Base-by-base conservation (phyloP, 2,888 invertebrate genomes). In the Thymelicus lineola region DNA sequence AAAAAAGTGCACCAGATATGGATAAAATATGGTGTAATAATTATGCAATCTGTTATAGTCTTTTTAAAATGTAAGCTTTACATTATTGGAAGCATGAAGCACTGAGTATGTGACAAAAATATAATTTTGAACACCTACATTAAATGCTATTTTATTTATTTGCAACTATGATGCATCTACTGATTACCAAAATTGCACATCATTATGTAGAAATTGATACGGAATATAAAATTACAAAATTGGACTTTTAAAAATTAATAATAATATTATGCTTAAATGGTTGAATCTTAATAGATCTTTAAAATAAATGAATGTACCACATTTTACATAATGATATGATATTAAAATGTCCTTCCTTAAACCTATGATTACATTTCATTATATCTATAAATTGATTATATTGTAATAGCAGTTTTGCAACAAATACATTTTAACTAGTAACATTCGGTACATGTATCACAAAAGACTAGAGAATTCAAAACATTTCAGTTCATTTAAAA, bases 111-210 rank as follows among this genome's bases (percentile, higher is more conserved):
- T 62, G 68, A 36, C 35, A 48, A 57, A 48, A 68, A 68, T 66
- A 62, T 66, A 59, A 62, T 48, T 36, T 66, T 28, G 53, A 53
- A 66, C n/a, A 66, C 17, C 42, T 45, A 66, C 58, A 15, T 60
- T 20, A 14, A 17, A 7, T 60, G 12, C 42, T 12, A 35, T 42
- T 14, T 20, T 20, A 12, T 0, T 63, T 55, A 38, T 68, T 35
- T 57, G 63, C 68, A 69, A 69, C 69, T 69, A 69, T 59, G 69
- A 69, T 63, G 69, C 69, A 69, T 69, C 69, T 69, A 63, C 48
- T 9, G 15, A 53, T 62, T 66, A 46, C 14, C 48, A 60, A 69
- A 63, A 58, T 14, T 61, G 17, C 45, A 20, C 36, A 61, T 63
- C 69, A 69, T 58, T 69, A 63, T 63, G 58, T 63, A 69, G 35